These are phyloP conservation scores for Sceloporus undulatus DNA, from an alignment of 2,113 vertebrate species.

Conservation along the genomic window DNA sequence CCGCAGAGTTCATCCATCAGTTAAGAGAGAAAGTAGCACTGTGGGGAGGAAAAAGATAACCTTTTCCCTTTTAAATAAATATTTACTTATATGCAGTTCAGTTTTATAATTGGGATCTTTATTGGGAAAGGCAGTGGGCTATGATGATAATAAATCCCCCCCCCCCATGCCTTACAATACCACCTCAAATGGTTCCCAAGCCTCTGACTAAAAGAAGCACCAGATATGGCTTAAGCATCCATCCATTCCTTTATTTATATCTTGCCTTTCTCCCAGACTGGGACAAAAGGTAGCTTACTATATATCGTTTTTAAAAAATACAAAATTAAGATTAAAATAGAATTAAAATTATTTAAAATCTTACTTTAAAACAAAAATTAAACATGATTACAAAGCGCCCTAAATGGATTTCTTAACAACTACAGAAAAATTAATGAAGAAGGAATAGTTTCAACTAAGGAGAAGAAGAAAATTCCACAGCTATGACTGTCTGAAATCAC, in stretches of 20 bases:
- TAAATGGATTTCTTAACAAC: background rate
- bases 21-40: conserved; percentile 30
- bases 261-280: no score
- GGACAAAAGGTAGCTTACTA: no score
- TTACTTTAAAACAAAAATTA: background rate
- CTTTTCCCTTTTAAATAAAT: conserved; percentile 37
- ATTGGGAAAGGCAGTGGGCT: background rate
- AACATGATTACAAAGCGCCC: background rate
- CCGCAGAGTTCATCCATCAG: conserved; percentile 47
- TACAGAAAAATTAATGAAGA: background rate
- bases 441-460: background rate
- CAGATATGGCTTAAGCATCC: background rate
- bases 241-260: no score
- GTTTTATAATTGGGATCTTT: conserved; percentile 16
- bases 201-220: background rate
- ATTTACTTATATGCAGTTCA: background rate
- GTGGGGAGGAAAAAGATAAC: conserved; percentile 53
- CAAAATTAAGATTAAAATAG: no score
- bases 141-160: conserved; percentile 3
- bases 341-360: no score
- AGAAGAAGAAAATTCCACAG: background rate
- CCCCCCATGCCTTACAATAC: background rate
- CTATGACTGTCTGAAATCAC: background rate
- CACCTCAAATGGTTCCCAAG: background rate
- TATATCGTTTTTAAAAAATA: no score